Evolutionary conservation across 35 echinoderm and acorn worm genomes (phyloP).

Genomic region (Ophioderma brevispina): DNA sequence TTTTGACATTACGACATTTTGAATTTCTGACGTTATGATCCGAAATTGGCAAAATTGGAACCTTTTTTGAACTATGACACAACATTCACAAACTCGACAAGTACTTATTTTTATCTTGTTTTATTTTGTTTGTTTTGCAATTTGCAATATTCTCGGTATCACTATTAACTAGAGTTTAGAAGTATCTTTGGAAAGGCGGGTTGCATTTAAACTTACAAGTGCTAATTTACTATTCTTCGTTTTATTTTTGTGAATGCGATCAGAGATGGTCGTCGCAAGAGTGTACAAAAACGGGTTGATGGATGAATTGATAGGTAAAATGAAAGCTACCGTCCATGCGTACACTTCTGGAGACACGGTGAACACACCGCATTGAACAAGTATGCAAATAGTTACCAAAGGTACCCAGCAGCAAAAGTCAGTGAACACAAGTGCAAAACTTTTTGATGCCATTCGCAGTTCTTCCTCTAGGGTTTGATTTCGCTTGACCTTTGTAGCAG

Average conservation of each 20-base stretch:
- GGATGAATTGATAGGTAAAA: conserved; percentile 85
- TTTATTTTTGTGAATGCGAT: neutral
- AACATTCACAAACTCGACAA: too few species aligned
- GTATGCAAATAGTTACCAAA: conserved; percentile 41
- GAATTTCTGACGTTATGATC: too few species aligned
- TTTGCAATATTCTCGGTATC: too few species aligned
- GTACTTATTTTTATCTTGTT: too few species aligned
- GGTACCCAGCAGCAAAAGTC: conserved; percentile 71
- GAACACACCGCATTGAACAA: conserved; percentile 16
- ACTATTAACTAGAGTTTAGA: too few species aligned
- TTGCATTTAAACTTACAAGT: too few species aligned
- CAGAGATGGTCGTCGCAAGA: neutral
- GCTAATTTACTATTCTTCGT: too few species aligned
- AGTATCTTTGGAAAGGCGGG: too few species aligned
- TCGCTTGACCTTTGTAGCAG: neutral
- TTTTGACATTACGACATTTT: too few species aligned
- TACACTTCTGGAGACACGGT: conserved; percentile 34
- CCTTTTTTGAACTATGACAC: too few species aligned
- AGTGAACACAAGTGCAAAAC: conserved; percentile 44
- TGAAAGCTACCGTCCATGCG: conserved; percentile 82
- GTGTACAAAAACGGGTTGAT: conserved; percentile 87
- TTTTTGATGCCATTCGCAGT: conserved; percentile 48
- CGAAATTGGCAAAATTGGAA: too few species aligned
- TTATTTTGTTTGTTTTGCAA: too few species aligned
- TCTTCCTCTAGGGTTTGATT: conserved; percentile 10